Evolutionary conservation across 1,140 invertebrate genomes (phyloP), one percentile per base, ranked within the genome.

Genomic region (Probaryconus sp.): DNA sequence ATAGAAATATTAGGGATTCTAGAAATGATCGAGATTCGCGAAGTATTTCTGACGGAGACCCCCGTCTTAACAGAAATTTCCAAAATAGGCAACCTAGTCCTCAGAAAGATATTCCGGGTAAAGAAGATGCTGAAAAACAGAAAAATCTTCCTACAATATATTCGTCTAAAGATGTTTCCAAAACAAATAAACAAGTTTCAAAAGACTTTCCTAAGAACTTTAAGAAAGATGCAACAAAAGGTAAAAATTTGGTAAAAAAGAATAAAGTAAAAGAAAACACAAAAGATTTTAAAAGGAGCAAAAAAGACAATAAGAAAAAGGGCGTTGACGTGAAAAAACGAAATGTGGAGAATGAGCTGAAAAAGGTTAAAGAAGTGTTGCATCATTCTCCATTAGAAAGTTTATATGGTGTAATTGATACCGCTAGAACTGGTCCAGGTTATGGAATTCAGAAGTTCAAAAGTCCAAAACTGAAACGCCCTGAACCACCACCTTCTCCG

Each of bases 371-470:
- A 4, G 64, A 69, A 6, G 65, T 60, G 5, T 45, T 83, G 79
- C 80, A 81, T 2, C 80, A 82, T 1, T 89, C 88, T 0, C 89
- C 89, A 0, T 82, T 91, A 28, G 89, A 92, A 80, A 89, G 89
- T 77, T 88, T 92, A 51, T 91, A 92, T 74, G 88, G 85, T 65
- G 73, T 79, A 37, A 79, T 87, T 5, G 83, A 89, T 61, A 84
- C 79, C 60, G 73, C 78, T 1, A 86, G 83, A 51, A 85, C 85
- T 5, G 85, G 84, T 5, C 85, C 87, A 50, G 89, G 89, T 2
- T 90, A 89, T 80, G 89, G 89, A 4, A 82, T 91, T 0, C 91
- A 92, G 76, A 90, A 90, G 43, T 92, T 91, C 56, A 90, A 89
- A 82, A 92, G 92, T 64, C 91, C 91, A 0, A 92, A 92, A 83